phyloP scores from a whole-genome alignment of 2,888 invertebrate species.

The Habrosyne pyritoides region DNA sequence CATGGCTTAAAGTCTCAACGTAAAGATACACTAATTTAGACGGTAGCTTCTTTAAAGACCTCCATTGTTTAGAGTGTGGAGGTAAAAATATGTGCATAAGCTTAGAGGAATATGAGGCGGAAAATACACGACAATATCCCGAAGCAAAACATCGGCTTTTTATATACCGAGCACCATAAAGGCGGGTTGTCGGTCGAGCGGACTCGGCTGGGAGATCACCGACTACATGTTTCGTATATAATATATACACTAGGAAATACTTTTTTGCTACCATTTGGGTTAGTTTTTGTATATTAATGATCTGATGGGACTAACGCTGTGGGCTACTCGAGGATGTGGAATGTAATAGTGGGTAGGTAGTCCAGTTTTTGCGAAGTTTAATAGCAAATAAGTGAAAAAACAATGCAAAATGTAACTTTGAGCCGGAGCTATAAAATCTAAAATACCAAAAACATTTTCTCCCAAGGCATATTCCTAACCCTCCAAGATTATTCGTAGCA shows the following conservation, averaged over 20 bases:
- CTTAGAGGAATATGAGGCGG: slow-evolving; percentile 3
- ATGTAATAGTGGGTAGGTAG: too few relatives aligned
- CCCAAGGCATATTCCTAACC: too few relatives aligned
- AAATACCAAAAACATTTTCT: too few relatives aligned
- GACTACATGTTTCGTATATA: not conserved
- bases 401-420: too few relatives aligned
- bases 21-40: not conserved
- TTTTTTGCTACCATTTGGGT: too few relatives aligned
- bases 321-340: too few relatives aligned
- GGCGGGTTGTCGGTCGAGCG: not conserved
- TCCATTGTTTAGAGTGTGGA: not conserved
- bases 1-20: not conserved
- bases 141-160: not conserved
- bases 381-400: too few relatives aligned
- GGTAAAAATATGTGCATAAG: slow-evolving; percentile 3
- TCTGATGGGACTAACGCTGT: too few relatives aligned
- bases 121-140: not conserved
- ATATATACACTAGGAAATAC: not conserved
- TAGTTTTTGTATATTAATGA: not conserved
- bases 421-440: too few relatives aligned
- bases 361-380: too few relatives aligned
- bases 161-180: not conserved
- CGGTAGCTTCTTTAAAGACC: not conserved
- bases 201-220: not conserved
- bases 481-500: too few relatives aligned